Evolutionary conservation across 2,113 vertebrate species (phyloP), one percentile per base, ranked within the genome.

Genomic region (Scomber scombrus): DNA sequence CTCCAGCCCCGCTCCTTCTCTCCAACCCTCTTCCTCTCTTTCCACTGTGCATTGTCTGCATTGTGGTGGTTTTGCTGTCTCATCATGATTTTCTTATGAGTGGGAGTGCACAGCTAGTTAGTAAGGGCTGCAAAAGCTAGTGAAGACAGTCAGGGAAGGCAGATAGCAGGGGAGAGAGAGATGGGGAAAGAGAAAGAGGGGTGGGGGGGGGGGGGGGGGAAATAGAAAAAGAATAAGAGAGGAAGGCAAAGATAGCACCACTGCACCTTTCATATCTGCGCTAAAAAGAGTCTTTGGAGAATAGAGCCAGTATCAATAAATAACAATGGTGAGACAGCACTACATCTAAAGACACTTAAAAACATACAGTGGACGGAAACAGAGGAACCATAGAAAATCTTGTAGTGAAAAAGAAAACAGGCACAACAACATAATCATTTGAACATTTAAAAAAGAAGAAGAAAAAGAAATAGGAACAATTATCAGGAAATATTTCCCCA

Each of bases 81-180:
- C 91, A 91, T 94, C 93, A 94, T 85, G 83, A 87, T 93, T 88
- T 93, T 80, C 84, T 80, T 91, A 34, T 45, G 80, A 86, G 89
- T 89, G 82, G 87, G 91, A 88, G 86, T 64, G 81, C 60, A 60
- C 80, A 71, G 88, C 90, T 93, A 90, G 88, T 93, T 93, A 92
- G 90, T 79, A 82, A 78, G 78, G 87, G 77, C 89, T 69, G 87
- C 81, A 73, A 84, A 74, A 46, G 79, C 84, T 79, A 80, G 72
- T 71, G 78, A 84, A 85, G 80, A 84, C 81, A 84, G 71, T 88
- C 88, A 79, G 40, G 85, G 84, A 81, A 86, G 82, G 65, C 23
- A 71, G 75, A 78, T 26, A 79, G 80, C 16, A 46, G n/a, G 60
- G 49, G 45, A 13, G 75, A 51, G 51, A 60, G 64, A 64, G 57